Base-by-base conservation (phyloP, 2,888 invertebrate genomes). In the Euproctis similis region DNA sequence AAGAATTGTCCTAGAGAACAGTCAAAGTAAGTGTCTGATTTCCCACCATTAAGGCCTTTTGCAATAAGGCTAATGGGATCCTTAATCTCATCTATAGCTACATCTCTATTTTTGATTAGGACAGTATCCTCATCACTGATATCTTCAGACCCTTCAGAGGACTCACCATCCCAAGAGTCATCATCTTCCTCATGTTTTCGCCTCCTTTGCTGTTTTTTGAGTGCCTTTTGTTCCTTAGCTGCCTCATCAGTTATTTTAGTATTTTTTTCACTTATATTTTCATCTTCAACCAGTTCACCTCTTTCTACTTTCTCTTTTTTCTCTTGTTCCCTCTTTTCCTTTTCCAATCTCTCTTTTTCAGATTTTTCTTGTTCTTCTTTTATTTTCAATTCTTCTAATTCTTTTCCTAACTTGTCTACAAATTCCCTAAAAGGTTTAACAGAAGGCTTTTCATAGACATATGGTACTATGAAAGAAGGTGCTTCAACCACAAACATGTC, bases 401-500 rank as follows among this genome's bases (percentile, higher is more conserved):
- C 88, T 37, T 87, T 87, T 11, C 88, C 89, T 36, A 92, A 75
- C 59, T 89, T 88, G 27, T 86, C 86, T 16, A 93, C 88, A 66
- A 91, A 91, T 42, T 92, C 90, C 61, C 90, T 91, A 38, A 95
- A 87, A 37, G 92, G 92, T 58, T 92, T 91, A 1, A 92, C 76
- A 1, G 95, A 94, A 11, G 95, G 94, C 68, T 95, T 95, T 69
- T 96, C 95, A 76, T 95, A 95, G 8, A 95, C 94, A 70, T 95
- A 96, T 18, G 96, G 96, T 44, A 96, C 95, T 67, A 96, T 95
- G 61, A 96, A 95, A 18, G 95, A 95, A 6, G 96, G 95, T 13
- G 95, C 95, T 77, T 96, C 95, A 12, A 96, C 92, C 12, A 95
- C 95, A 76, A 93, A 95, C 92, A 95, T 95, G 52, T 95, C 95